Evolutionary conservation across 2,888 invertebrate genomes (phyloP), one percentile per base, ranked within the genome.

Genomic region (Anticlea derivata): DNA sequence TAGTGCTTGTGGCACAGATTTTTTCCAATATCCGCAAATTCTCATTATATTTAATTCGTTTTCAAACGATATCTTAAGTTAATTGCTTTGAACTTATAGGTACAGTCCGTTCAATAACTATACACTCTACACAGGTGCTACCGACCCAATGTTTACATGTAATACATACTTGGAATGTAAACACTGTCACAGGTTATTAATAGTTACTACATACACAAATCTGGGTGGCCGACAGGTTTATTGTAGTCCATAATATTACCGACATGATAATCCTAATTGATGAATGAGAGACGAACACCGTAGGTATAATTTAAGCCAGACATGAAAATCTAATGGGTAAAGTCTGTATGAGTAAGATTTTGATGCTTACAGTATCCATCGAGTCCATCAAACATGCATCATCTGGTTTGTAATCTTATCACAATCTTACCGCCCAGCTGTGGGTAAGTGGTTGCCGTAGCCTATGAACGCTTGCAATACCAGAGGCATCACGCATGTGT

Each of bases 161-260:
- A n/a, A n/a, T n/a, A n/a, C n/a, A n/a, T n/a, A 35, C 45, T 13
- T 7, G 13, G 13, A 46, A 46, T 46, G 46, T 46, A 46, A 46
- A 46, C 46, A 46, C 13, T 1, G 8, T 26, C 26, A 43, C 29
- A 35, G 44, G 7, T 8, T 35, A 17, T 5, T 1, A 31, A 7
- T 5, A 44, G 26, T 44, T 22, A 27, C 5, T 33, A 33, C 7
- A 12, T n/a, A 22, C 5, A n/a, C n/a, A n/a, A n/a, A 5, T 6
- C 1, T 51, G 51, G 47, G 52, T 47, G 52, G 52, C 31, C 52
- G 47, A 35, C 47, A n/a, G 34, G 3, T 33, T 29, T 24, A 43
- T 17, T 13, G 22, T 20, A 5, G 8, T 31, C 24, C 20, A 5
- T 48, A 10, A 23, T 46, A 48, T 22, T 31, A 34, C 47, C 27